phyloP scores from a whole-genome alignment of 2,888 invertebrate genomes.

The Dryobota labecula region DNA sequence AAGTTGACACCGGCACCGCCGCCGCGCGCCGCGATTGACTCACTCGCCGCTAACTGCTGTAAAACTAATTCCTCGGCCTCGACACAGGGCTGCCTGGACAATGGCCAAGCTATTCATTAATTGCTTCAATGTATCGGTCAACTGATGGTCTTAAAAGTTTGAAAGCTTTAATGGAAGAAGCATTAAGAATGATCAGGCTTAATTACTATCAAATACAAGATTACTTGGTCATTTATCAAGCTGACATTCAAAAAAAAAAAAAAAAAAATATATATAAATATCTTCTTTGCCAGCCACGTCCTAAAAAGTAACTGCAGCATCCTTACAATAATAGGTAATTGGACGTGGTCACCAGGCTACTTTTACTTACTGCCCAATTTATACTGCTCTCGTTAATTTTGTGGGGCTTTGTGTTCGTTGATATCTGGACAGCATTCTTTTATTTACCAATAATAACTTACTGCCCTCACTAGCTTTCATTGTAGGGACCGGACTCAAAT shows the following conservation, averaged over 20 bases:
- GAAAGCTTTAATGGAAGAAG: too few species aligned
- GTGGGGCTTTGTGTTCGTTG: background rate
- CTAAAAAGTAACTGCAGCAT: background rate
- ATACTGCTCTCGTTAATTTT: background rate
- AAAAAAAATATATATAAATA: too few species aligned
- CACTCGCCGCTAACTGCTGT: slow-evolving; percentile 70
- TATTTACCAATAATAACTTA: background rate
- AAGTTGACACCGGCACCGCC: slow-evolving; percentile 74
- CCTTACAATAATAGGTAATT: too few species aligned
- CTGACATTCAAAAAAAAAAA: background rate
- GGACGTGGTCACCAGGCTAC: background rate
- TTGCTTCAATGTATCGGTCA: background rate
- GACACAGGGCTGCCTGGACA: slow-evolving; percentile 51
- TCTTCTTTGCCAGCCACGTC: background rate
- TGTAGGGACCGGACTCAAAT: background rate
- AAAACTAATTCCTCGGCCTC: slow-evolving; percentile 72
- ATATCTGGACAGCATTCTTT: too few species aligned
- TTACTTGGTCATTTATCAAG: background rate
- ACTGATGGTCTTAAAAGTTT: background rate
- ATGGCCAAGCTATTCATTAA: slow-evolving; percentile 9
- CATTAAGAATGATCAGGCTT: background rate
- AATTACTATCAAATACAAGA: background rate
- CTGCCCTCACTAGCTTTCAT: background rate
- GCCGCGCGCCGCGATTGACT: slow-evolving; percentile 71
- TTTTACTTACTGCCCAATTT: background rate